Percentiles rank a stretch among this genome's conserved stretches.
phyloP scores from a whole-genome alignment of 2,113 vertebrate species.

The Potamarius usumacintae region DNA sequence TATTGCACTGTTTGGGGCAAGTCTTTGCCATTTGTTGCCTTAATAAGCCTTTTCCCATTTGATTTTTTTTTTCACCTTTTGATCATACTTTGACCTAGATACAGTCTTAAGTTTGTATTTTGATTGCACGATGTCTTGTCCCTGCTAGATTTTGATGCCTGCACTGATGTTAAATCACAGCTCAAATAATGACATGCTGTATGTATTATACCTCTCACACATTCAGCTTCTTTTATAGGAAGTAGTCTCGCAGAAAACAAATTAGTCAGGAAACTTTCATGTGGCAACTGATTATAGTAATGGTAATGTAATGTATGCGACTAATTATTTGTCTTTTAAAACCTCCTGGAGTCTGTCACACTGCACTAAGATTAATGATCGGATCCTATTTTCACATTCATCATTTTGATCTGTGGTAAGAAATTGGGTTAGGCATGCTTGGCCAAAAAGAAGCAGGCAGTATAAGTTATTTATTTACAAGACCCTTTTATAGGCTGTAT shows the following conservation, averaged over 20 bases:
- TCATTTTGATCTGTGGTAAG: neutral
- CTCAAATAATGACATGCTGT: neutral
- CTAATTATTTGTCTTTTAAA: constrained; percentile 14
- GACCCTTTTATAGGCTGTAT: neutral
- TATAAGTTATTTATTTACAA: constrained; percentile 6
- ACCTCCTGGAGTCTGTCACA: neutral
- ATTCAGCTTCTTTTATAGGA: no score
- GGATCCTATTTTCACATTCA: constrained; percentile 16
- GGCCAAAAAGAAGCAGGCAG: neutral
- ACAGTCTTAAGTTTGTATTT: neutral
- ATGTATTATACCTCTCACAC: neutral
- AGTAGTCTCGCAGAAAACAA: neutral
- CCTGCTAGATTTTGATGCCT: neutral
- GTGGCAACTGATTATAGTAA: neutral
- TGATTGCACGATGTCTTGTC: neutral
- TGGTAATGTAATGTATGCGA: neutral
- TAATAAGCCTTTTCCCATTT: neutral
- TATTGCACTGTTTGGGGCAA: neutral
- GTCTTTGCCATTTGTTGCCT: neutral
- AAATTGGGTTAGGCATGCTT: neutral
- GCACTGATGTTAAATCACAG: neutral
- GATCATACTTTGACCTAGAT: constrained; percentile 1
- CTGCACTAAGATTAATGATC: neutral
- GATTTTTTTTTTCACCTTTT: neutral
- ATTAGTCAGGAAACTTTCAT: neutral